Percentiles rank a stretch among this genome's conserved stretches.
These are phyloP conservation scores for Bucorvus abyssinicus DNA, from an alignment of 2,797 vertebrate species.

Conservation along the genomic window DNA sequence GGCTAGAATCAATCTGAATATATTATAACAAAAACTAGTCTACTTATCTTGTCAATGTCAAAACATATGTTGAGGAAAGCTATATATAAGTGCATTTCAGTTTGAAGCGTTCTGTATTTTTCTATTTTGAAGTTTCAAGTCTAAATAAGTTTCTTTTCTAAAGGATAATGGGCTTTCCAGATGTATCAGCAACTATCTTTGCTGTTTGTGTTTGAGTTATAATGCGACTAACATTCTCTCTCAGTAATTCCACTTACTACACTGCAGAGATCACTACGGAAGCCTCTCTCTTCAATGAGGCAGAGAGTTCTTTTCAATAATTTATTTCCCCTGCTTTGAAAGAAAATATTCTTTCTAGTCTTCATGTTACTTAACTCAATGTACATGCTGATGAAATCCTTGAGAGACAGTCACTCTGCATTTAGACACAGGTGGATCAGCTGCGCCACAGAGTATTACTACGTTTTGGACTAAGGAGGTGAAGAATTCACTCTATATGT, in stretches of 20 bases:
- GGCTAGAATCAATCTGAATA: conserved; percentile 37
- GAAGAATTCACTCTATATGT: background rate
- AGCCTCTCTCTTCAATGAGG: background rate
- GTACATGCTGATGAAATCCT: background rate
- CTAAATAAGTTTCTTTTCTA: conserved; percentile 27
- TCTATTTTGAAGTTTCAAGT: conserved; percentile 4
- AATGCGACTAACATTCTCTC: background rate
- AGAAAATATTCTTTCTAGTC: conserved; percentile 43
- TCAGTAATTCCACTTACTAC: conserved; percentile 1
- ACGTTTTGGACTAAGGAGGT: background rate
- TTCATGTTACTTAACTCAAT: conserved; percentile 32
- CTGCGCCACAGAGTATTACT: background rate
- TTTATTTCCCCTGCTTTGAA: conserved; percentile 21
- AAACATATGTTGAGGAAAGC: conserved; percentile 18
- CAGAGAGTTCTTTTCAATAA: background rate
- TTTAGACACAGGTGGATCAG: background rate
- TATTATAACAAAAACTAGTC: conserved; percentile 21
- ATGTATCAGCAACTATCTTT: conserved; percentile 4
- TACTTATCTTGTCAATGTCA: conserved; percentile 46
- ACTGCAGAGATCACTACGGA: background rate
- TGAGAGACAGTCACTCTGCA: background rate
- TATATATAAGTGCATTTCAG: background rate
- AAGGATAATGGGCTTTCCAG: conserved; percentile 40
- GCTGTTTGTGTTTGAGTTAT: conserved; percentile 33
- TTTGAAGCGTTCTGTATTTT: conserved; percentile 41